Percentiles rank a stretch among this genome's conserved stretches.
Conservation (phyloP, 2,888 invertebrate species). For the Drosophila testacea region DNA sequence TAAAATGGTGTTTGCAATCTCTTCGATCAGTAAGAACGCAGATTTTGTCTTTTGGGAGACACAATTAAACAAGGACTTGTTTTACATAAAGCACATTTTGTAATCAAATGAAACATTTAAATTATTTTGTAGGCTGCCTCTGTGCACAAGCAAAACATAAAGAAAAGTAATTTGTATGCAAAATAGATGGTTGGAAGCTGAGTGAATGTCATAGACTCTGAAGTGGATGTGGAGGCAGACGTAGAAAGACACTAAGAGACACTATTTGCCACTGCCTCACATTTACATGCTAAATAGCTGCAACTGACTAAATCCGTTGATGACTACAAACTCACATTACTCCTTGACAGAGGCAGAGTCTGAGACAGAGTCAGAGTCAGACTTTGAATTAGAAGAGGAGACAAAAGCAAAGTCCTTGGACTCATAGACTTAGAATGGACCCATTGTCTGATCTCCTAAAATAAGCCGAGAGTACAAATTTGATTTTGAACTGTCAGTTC, state of each 20-base stretch:
- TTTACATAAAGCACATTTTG: slow-evolving; percentile 48
- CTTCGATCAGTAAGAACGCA: slow-evolving; percentile 22
- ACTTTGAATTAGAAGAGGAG: not conserved
- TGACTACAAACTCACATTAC: slow-evolving; percentile 39
- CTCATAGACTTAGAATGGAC: slow-evolving; percentile 5
- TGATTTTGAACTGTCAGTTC: slow-evolving; percentile 58
- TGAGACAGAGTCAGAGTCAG: not conserved
- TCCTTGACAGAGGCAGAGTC: not conserved
- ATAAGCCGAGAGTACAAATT: slow-evolving; percentile 60
- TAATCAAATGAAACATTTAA: slow-evolving; percentile 81
- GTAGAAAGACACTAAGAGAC: slow-evolving; percentile 5
- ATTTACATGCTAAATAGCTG: slow-evolving; percentile 79
- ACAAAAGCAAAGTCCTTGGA: slow-evolving; percentile 3
- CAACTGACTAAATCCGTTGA: slow-evolving; percentile 67
- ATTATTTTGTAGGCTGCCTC: slow-evolving; percentile 70
- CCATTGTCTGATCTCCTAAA: slow-evolving; percentile 58
- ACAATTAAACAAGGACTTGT: slow-evolving; percentile 48
- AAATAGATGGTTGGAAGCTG: slow-evolving; percentile 61
- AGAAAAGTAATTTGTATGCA: slow-evolving; percentile 81
- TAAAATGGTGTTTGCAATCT: slow-evolving; percentile 5
- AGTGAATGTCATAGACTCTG: slow-evolving; percentile 13
- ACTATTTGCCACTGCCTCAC: slow-evolving; percentile 68
- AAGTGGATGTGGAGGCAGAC: not conserved
- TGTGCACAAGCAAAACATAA: slow-evolving; percentile 63
- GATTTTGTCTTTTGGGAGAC: slow-evolving; percentile 15